phyloP scores from a whole-genome alignment of 2,888 invertebrate species.

The Spicauda simplicius region DNA sequence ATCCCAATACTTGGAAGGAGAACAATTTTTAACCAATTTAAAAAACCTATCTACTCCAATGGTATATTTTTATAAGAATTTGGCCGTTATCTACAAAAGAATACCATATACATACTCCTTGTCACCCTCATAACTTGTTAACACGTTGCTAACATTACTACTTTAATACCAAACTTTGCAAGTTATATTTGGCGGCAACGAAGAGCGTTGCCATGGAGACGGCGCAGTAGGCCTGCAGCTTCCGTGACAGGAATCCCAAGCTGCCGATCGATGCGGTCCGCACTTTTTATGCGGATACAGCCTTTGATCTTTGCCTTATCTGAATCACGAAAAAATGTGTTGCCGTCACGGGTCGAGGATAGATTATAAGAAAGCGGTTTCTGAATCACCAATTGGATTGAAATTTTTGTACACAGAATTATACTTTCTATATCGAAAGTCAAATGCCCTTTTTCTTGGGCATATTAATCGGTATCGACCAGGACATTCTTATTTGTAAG shows the following conservation, averaged over 20 bases:
- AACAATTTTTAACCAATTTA: too few species aligned
- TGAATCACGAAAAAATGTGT: constrained; percentile 20
- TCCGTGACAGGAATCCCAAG: constrained; percentile 79
- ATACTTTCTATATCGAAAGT: too few species aligned
- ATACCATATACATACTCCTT: too few species aligned
- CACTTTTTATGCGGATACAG: constrained; percentile 48
- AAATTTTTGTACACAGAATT: neutral
- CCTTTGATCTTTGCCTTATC: constrained; percentile 44
- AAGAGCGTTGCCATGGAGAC: constrained; percentile 67
- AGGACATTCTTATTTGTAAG: too few species aligned
- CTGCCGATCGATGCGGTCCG: constrained; percentile 64
- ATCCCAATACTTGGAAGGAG: too few species aligned
- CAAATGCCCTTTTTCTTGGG: too few species aligned
- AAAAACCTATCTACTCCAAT: too few species aligned
- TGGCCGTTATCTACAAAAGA: too few species aligned
- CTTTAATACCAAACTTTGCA: constrained; percentile 19
- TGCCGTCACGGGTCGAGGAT: constrained; percentile 1
- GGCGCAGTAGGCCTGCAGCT: constrained; percentile 73
- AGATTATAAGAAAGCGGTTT: neutral
- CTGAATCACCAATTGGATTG: neutral
- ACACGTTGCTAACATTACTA: constrained; percentile 7
- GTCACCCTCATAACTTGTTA: neutral
- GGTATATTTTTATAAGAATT: too few species aligned
- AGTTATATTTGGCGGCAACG: constrained; percentile 42
- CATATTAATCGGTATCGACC: too few species aligned